Evolutionary conservation across 2,888 invertebrate genomes (phyloP).

Genomic region (Ophion obscuratus): DNA sequence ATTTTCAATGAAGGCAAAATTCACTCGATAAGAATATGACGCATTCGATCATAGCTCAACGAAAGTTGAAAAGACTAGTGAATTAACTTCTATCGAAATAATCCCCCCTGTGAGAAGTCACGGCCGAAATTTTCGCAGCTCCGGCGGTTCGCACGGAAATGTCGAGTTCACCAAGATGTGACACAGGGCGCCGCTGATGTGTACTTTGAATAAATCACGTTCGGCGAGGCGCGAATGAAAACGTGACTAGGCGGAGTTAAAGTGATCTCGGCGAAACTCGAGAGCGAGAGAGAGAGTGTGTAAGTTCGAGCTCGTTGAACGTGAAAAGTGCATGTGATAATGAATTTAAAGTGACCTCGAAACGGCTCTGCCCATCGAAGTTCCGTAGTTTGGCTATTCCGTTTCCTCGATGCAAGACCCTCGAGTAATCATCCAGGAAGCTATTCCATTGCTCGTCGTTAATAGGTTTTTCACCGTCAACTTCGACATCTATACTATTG

Average conservation of each 20-base stretch:
- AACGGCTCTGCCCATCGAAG: constrained; percentile 53
- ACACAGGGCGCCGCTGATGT: not conserved
- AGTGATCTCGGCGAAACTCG: constrained; percentile 23
- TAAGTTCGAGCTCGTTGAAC: not conserved
- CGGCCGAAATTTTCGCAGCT: constrained; percentile 7
- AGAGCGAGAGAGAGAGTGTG: not conserved
- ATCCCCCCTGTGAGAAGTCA: not conserved
- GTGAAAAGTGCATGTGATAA: constrained; percentile 45
- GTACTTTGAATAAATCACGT: constrained; percentile 25
- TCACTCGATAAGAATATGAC: not conserved
- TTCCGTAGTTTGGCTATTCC: constrained; percentile 63
- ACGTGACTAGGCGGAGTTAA: constrained; percentile 1
- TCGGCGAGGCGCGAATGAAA: constrained; percentile 32
- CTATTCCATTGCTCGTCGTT: constrained; percentile 88
- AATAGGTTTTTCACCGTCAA: constrained; percentile 66
- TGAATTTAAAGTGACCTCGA: constrained; percentile 68
- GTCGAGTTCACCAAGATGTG: constrained; percentile 2
- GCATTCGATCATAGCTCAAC: not conserved
- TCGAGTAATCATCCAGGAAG: constrained; percentile 88
- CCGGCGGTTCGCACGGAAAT: constrained; percentile 6
- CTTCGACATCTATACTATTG: constrained; percentile 89
- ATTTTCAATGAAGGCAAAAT: not conserved
- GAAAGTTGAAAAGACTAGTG: not conserved
- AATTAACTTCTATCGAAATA: constrained; percentile 1
- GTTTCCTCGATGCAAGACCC: constrained; percentile 86